Base-by-base conservation (phyloP, 2,113 vertebrate genomes). In the Steatornis caripensis region DNA sequence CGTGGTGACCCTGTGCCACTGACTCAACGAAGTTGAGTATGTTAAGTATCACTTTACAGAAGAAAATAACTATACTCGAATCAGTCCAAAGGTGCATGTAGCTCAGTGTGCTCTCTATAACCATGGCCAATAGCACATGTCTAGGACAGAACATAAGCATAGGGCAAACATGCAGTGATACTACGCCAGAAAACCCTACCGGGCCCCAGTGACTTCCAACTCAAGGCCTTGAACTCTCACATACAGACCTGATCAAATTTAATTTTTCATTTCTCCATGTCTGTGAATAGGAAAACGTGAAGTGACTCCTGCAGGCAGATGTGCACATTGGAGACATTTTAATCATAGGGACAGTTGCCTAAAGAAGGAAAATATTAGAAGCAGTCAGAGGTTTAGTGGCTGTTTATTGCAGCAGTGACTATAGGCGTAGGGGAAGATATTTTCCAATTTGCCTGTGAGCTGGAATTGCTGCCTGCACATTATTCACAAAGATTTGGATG, bases 311-410 rank as follows among this genome's bases (percentile, higher is more conserved):
- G n/a, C 34, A 86, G 90, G 90, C 85, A 93, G 58, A 88, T 65
- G n/a, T 84, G 23, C 23, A 8, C 49, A 22, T 70, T 69, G 79
- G 41, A 57, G 62, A 30, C 54, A 29, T 55, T 43, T 91, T 66
- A 51, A 72, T 94, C 43, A 29, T 2, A 36, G 46, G 89, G 93
- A 87, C 87, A 90, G 82, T 62, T 88, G 88, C 88, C 92, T 92
- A 5, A 70, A 92, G 92, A 78, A 90, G 49, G 65, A 58, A 78
- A 89, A 62, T 32, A 57, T 54, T 74, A 77, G n/a, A 57, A 32
- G 58, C 68, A 77, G 88, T 70, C 85, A 70, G 39, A 89, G 92
- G 27, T 78, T 95, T 95, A 94, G 83, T 96, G 83, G 57, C 88
- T 96, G 60, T 71, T 92, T 70, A 71, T 68, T 95, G 64, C 53